phyloP scores from a whole-genome alignment of 2,797 vertebrate genomes.

The Acanthurus lineatus region DNA sequence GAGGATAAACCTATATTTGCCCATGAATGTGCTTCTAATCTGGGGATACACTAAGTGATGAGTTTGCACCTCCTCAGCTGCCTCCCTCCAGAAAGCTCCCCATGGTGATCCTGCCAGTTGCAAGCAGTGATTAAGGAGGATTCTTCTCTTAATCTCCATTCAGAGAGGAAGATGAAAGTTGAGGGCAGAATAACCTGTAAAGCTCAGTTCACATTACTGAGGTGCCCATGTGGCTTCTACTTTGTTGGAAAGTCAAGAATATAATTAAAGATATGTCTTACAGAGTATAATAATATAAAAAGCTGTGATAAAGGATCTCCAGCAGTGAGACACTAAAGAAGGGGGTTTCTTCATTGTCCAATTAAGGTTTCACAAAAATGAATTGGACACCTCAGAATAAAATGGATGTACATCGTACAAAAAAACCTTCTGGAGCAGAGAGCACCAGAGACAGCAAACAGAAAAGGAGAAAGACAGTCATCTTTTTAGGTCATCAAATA shows the following conservation, averaged over 20 bases:
- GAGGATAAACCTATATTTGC: constrained; percentile 26
- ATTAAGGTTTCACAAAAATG: constrained; percentile 19
- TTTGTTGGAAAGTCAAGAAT: constrained; percentile 50
- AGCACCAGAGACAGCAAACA: neutral
- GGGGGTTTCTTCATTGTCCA: constrained; percentile 6
- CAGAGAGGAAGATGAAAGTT: constrained; percentile 40
- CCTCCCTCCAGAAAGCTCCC: neutral
- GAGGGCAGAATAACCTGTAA: constrained; percentile 31
- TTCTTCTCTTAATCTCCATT: constrained; percentile 50
- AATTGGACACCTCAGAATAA: neutral
- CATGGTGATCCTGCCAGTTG: constrained; percentile 34
- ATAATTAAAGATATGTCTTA: constrained; percentile 38
- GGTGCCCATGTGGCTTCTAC: constrained; percentile 31
- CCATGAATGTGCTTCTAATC: constrained; percentile 33
- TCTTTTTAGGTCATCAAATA: too few species aligned
- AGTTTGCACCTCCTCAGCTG: constrained; percentile 16
- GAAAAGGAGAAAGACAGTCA: too few species aligned
- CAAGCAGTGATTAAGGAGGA: constrained; percentile 51
- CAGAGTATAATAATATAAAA: constrained; percentile 39
- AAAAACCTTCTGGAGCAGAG: neutral
- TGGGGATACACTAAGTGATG: constrained; percentile 19
- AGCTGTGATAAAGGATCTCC: constrained; percentile 32
- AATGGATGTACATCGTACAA: neutral
- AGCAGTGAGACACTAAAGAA: constrained; percentile 14
- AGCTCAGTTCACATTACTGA: constrained; percentile 29